phyloP scores from a whole-genome alignment of 2,797 vertebrate species.

The Ispidina lecontei region DNA sequence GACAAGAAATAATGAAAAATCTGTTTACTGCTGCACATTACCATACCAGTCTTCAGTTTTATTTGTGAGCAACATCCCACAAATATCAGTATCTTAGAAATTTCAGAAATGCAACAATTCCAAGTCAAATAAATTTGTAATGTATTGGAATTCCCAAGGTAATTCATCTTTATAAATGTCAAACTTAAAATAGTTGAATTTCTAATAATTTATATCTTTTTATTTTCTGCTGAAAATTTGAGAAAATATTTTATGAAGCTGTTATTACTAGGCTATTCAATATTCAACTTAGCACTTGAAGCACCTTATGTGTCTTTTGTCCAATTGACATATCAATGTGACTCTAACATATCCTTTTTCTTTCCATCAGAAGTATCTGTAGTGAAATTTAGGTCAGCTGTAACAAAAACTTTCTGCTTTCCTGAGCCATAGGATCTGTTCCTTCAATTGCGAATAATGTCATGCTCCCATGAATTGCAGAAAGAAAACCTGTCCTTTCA shows the following conservation, averaged over 20 bases:
- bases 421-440: conserved; percentile 47
- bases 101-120: neutral
- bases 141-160: neutral
- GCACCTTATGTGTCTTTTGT: conserved; percentile 41
- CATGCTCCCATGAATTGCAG: neutral
- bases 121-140: neutral
- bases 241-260: neutral
- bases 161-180: neutral
- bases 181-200: rapidly evolving
- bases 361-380: conserved; percentile 24
- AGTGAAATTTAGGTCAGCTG: conserved; percentile 66
- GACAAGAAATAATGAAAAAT: neutral
- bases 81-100: neutral
- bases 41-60: neutral
- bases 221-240: neutral
- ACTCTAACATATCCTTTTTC: conserved; percentile 49
- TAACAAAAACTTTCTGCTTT: conserved; percentile 66
- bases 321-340: conserved; percentile 59
- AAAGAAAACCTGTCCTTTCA: neutral
- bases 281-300: neutral
- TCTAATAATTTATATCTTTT: neutral
- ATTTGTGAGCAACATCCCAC: neutral
- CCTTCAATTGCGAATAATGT: conserved; percentile 18
- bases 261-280: neutral
- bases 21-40: neutral